phyloP scores from a whole-genome alignment of 1,140 invertebrate species.

The Adelges cooleyi region DNA sequence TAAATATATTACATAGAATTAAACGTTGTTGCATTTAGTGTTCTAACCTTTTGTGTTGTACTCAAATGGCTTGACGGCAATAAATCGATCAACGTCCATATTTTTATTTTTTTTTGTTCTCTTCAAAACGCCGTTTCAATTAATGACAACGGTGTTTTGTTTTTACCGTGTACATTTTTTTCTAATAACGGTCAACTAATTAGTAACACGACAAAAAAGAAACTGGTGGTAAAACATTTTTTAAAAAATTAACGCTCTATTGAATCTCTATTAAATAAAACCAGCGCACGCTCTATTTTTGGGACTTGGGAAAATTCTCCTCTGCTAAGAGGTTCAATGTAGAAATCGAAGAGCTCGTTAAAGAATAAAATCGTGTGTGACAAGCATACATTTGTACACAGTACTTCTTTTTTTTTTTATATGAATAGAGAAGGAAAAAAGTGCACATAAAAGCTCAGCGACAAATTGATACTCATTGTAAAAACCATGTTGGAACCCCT shows the following conservation, averaged over 20 bases:
- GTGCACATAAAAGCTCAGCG: not conserved
- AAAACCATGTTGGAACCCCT: not conserved
- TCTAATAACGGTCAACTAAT: no score
- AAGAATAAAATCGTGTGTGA: not conserved
- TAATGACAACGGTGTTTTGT: not conserved
- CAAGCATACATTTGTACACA: no score
- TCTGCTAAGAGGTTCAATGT: no score
- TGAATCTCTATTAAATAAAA: no score
- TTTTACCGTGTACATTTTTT: no score
- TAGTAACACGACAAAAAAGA: no score
- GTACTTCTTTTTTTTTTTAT: not conserved
- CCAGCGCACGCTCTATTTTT: no score
- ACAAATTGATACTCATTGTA: constrained; percentile 23
- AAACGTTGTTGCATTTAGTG: no score
- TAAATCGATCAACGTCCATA: not conserved
- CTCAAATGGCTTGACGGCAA: not conserved
- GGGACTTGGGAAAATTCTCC: no score
- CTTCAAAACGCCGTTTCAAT: not conserved
- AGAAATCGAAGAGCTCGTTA: not conserved
- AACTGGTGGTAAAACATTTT: no score
- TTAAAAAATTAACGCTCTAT: no score
- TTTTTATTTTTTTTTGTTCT: not conserved
- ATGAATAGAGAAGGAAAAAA: not conserved
- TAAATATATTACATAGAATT: no score
- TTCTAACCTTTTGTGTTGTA: not conserved